Evolutionary conservation across 2,797 vertebrate species (phyloP).

Genomic region (Hapalemur alaotrensis): DNA sequence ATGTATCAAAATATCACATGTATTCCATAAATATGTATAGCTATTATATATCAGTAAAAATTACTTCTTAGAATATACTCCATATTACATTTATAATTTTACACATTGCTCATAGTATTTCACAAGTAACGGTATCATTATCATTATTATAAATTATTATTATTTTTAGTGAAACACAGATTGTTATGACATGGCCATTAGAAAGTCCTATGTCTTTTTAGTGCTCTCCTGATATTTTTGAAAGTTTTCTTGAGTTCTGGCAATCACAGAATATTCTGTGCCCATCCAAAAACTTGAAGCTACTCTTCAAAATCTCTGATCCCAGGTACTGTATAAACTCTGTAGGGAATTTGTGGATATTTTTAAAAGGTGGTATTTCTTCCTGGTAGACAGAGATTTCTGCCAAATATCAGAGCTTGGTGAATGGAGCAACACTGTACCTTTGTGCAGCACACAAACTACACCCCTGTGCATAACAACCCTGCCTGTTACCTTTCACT

Average conservation of each 20-base stretch:
- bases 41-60: background rate
- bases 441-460: background rate
- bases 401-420: background rate
- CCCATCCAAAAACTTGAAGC: background rate
- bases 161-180: background rate
- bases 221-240: background rate
- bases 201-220: background rate
- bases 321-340: background rate
- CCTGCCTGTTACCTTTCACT: no score
- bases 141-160: background rate
- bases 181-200: background rate
- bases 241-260: background rate
- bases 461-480: fast-evolving
- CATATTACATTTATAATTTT: background rate
- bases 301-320: background rate
- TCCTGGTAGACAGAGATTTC: background rate
- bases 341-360: background rate
- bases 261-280: background rate
- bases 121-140: background rate
- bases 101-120: background rate
- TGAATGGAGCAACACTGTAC: background rate
- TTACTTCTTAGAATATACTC: background rate
- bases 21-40: background rate
- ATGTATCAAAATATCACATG: background rate
- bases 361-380: background rate